Percentiles rank a stretch among this genome's conserved stretches.
These are phyloP conservation scores for Mastigias papua DNA, from an alignment of 30 jellyfish, hydroid and myxozoan genomes.

Conservation along the genomic window DNA sequence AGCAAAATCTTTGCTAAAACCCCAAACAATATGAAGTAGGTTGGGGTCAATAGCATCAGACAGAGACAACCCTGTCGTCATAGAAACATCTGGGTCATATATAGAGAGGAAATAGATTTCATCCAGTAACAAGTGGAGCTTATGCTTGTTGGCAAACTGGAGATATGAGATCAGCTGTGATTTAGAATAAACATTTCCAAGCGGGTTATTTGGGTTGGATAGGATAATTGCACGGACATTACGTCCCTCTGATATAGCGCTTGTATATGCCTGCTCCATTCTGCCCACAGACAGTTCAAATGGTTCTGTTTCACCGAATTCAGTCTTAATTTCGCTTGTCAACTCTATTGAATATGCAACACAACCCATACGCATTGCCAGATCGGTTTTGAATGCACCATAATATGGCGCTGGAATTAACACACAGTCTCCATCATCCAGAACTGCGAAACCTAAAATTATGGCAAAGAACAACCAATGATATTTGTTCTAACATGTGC, in stretches of 20 bases:
- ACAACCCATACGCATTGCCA: constrained; percentile 54
- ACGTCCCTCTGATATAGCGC: constrained; percentile 39
- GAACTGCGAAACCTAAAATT: constrained; percentile 42
- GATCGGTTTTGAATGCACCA: constrained; percentile 73
- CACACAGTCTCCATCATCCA: constrained; percentile 82
- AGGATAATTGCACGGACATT: constrained; percentile 62
- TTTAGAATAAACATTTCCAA: constrained; percentile 74
- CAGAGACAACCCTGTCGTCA: constrained; percentile 46
- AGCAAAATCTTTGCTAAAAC: constrained; percentile 88
- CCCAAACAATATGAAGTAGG: constrained; percentile 80
- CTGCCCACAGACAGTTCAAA: constrained; percentile 74
- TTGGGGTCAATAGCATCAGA: constrained; percentile 37
- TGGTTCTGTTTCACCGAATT: constrained; percentile 63
- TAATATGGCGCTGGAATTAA: constrained; percentile 89
- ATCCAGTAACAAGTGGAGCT: constrained; percentile 74
- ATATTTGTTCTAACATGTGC: no score
- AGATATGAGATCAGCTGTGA: constrained; percentile 29
- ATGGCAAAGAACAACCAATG: no score
- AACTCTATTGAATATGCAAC: constrained; percentile 63
- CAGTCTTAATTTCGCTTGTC: constrained; percentile 20
- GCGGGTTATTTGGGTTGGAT: constrained; percentile 85
- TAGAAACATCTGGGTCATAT: constrained; percentile 38
- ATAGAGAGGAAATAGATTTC: constrained; percentile 78
- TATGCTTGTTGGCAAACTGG: constrained; percentile 55
- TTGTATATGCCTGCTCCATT: constrained; percentile 62